Evolutionary conservation across 2,888 invertebrate genomes (phyloP), one percentile per base, ranked within the genome.

Genomic region (Pyrrhosoma nymphula): DNA sequence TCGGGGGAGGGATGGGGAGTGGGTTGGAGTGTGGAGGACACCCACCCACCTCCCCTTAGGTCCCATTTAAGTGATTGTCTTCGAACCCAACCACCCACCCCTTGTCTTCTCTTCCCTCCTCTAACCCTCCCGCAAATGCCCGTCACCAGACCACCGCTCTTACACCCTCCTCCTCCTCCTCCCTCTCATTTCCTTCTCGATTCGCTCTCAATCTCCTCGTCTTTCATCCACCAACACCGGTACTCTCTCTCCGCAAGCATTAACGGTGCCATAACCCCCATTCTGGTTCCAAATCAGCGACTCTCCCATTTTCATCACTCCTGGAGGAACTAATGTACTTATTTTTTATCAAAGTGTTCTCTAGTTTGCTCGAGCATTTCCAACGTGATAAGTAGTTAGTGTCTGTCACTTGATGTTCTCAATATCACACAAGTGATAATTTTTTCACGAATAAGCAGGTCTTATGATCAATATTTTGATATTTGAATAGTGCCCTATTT

Each of bases 21-120:
- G 63, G 69, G 69, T 47, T 47, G 60, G 47, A 93, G 47, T 26
- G 26, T 23, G 88, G 88, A 47, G 47, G 39, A 88, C n/a, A 47
- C 23, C 39, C 47, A n/a, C 0, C 47, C 89, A 55, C 55, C n/a
- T 26, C n/a, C 56, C 18, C 56, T 56, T 26, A 89, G 89, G 89
- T 89, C 89, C 56, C 89, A 89, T 89, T 56, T 89, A 89, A 89
- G 89, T 89, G 89, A 89, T 89, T 89, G 89, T 89, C 89, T 89
- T 56, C 89, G 89, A 23, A 12, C 56, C 89, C 20, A 20, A 18
- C 56, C 88, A 12, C 55, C 23, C 89, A n/a, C 23, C 55, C 56
- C 56, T 4, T 10, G 10, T 47, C 88, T 39, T 39, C 12, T 4
- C 55, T 20, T 4, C 55, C 56, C 56, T 16, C 56, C 56, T 55